Evolutionary conservation across 2,113 vertebrate genomes (phyloP).

Genomic region (Cairina moschata): DNA sequence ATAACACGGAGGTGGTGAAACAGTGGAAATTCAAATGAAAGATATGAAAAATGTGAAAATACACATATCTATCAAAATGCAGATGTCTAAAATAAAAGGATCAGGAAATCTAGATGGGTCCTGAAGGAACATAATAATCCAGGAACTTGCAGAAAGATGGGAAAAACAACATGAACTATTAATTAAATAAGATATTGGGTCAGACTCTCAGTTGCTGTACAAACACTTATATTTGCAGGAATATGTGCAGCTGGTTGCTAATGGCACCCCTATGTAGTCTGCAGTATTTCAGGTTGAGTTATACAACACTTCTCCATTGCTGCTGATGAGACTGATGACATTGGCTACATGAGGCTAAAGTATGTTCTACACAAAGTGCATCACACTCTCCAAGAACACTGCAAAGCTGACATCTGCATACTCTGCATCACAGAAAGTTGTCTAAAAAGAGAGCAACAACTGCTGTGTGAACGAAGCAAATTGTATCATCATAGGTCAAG

Average conservation of each 20-base stretch:
- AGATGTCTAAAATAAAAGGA: background rate
- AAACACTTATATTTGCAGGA: background rate
- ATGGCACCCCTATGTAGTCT: background rate
- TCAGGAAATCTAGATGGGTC: background rate
- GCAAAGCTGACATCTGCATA: background rate
- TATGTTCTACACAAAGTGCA: background rate
- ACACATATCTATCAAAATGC: background rate
- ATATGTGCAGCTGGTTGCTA: too few species aligned
- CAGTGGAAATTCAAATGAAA: background rate
- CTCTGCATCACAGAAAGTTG: background rate
- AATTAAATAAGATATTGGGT: background rate
- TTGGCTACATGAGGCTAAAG: rapidly evolving
- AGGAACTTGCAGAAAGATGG: background rate
- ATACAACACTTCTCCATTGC: background rate
- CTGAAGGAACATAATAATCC: background rate
- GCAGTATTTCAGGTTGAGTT: background rate
- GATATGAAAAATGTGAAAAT: background rate
- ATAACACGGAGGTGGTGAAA: background rate
- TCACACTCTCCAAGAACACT: background rate
- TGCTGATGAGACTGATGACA: background rate
- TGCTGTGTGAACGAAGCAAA: background rate
- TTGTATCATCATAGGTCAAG: background rate
- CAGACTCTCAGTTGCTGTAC: background rate
- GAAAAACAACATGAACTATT: background rate
- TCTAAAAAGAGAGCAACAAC: background rate